Evolutionary conservation across 2,888 invertebrate genomes (phyloP), one percentile per base, ranked within the genome.

Genomic region (Catonia carolina): DNA sequence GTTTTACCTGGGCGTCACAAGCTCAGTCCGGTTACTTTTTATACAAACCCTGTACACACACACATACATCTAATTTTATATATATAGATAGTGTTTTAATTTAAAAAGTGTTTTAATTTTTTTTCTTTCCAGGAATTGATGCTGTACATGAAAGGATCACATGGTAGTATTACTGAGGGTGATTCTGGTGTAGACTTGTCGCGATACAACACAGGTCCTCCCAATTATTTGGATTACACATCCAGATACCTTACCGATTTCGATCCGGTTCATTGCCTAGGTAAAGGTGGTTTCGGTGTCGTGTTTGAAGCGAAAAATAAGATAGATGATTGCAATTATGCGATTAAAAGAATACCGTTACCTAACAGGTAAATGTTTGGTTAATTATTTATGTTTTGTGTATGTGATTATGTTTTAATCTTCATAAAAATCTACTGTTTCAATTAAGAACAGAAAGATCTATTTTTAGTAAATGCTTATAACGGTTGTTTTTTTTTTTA

Each of bases 271-370:
- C 77, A 83, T 60, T 87, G 89, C 64, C 75, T 94, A 14, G 94
- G 94, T 0, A 82, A 81, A 65, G 98, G 98, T 17, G 98, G 97
- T 0, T 99, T 96, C 73, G 98, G 98, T 0, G 86, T 97, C 2
- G 98, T 99, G 0, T 97, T 97, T 71, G 90, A 96, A 71, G 95
- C 91, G 0, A 84, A 82, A 69, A 95, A 97, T 71, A 92, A 90
- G 71, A 84, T 96, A 56, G 98, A 99, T 70, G 92, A 95, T 67
- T 88, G 91, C 65, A 82, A 83, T 59, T 99, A 98, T 73, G 98
- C 98, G 5, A 86, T 99, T 0, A 99, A 99, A 74, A 79, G 97
- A 67, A 96, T 97, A 54, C 83, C 86, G 1, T 73, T 98, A 55
- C 90, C 94, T 1, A 85, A 82, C 63, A 79, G 79, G 85, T 85